These are phyloP conservation scores for Alosa alosa DNA, from an alignment of 2,113 vertebrate species.

Conservation along the genomic window DNA sequence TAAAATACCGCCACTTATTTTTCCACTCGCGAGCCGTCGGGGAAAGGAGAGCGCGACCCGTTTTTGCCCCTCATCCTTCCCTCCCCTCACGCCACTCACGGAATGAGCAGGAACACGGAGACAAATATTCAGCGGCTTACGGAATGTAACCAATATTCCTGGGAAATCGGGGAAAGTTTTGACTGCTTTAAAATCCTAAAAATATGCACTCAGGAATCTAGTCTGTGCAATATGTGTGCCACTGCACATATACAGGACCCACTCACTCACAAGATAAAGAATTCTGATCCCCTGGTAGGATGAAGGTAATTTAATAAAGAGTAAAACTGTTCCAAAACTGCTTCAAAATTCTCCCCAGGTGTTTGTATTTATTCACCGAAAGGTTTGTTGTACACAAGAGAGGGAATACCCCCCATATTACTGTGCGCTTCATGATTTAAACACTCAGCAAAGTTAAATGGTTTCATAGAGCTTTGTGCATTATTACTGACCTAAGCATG, in stretches of 20 bases:
- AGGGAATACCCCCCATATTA: not conserved
- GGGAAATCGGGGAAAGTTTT: constrained; percentile 28
- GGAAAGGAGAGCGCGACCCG: constrained; percentile 21
- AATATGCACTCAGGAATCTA: not conserved
- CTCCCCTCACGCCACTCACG: not conserved
- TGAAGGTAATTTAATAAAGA: not conserved
- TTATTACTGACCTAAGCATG: not conserved
- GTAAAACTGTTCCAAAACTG: not conserved
- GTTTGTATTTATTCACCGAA: not conserved
- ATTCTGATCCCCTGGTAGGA: no score
- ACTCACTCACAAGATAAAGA: not conserved
- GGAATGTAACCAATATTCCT: constrained; percentile 43
- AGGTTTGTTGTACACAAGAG: not conserved
- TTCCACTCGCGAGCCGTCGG: constrained; percentile 6
- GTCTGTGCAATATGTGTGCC: not conserved
- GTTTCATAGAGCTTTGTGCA: not conserved
- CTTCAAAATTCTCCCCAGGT: not conserved
- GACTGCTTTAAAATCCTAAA: not conserved
- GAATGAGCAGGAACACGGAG: constrained; percentile 17
- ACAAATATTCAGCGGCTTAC: constrained; percentile 22
- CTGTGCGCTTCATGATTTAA: not conserved
- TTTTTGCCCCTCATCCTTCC: constrained; percentile 12
- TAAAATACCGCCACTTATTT: constrained; percentile 42
- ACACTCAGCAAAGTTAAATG: not conserved
- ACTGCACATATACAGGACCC: not conserved